Evolutionary conservation across 2,113 vertebrate genomes (phyloP).

Genomic region (Epinephelus moara): DNA sequence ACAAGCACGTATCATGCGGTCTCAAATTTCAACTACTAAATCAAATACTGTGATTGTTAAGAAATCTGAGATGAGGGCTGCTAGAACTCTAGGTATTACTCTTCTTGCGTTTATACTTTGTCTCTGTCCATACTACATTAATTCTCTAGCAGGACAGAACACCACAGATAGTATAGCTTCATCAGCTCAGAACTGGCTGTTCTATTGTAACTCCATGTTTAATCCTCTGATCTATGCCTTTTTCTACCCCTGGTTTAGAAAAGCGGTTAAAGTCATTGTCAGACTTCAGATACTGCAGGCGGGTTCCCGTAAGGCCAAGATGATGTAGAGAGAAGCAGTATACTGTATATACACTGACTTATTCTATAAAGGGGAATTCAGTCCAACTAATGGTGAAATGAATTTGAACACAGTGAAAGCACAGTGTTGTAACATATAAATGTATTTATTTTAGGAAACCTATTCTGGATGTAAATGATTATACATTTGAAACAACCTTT

Average conservation of each 20-base stretch:
- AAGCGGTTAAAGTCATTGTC: neutral
- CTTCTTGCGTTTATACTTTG: constrained; percentile 5
- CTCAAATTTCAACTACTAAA: neutral
- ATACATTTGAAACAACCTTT: neutral
- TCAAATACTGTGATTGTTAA: neutral
- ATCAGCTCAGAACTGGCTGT: neutral
- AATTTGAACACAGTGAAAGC: neutral
- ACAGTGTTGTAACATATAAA: neutral
- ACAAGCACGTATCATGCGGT: neutral
- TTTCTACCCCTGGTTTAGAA: constrained; percentile 26
- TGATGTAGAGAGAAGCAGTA: neutral
- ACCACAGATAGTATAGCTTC: fast-evolving
- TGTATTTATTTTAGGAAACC: no score
- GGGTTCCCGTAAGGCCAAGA: neutral
- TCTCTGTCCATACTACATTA: neutral
- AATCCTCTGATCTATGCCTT: constrained; percentile 13
- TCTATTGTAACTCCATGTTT: neutral
- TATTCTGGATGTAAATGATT: neutral
- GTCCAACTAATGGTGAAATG: neutral
- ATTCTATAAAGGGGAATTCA: neutral
- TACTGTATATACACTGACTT: neutral
- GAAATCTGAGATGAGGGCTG: constrained; percentile 7
- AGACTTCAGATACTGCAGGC: neutral
- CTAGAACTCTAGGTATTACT: constrained; percentile 3
- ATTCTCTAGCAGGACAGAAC: neutral